Conservation (phyloP, 2,797 vertebrate genomes). For the Sylvilagus floridanus region DNA sequence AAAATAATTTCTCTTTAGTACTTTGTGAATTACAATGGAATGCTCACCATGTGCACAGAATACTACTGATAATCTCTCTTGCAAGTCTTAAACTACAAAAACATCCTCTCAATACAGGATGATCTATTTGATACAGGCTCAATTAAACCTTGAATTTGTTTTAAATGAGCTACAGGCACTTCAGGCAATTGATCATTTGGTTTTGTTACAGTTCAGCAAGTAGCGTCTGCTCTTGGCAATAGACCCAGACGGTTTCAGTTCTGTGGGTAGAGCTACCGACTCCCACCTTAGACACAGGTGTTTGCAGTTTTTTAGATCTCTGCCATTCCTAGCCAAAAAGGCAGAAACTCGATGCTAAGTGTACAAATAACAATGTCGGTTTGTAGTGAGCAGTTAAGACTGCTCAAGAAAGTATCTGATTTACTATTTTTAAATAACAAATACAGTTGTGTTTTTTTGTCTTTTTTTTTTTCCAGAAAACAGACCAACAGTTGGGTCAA, state of each 20-base stretch:
- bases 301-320: not conserved
- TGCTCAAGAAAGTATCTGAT: not conserved
- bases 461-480: not conserved
- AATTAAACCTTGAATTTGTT: conserved; percentile 73
- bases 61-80: conserved; percentile 21
- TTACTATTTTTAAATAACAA: conserved; percentile 36
- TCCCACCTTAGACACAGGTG: not conserved
- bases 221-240: conserved; percentile 32
- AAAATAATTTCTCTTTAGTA: conserved; percentile 72
- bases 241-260: not conserved
- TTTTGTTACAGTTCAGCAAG: conserved; percentile 59
- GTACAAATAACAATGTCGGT: not conserved
- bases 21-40: conserved; percentile 54
- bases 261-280: not conserved
- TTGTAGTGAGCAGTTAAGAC: conserved; percentile 29
- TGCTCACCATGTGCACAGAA: not conserved
- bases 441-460: not conserved
- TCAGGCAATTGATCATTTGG: conserved; percentile 57
- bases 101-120: not conserved
- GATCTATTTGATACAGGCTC: conserved; percentile 65
- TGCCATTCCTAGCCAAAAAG: not conserved
- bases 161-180: conserved; percentile 65
- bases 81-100: conserved; percentile 63
- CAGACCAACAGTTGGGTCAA: not conserved
- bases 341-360: conserved; percentile 12